Evolutionary conservation across 2,113 vertebrate genomes (phyloP), one percentile per base, ranked within the genome.

Genomic region (Zootoca vivipara): DNA sequence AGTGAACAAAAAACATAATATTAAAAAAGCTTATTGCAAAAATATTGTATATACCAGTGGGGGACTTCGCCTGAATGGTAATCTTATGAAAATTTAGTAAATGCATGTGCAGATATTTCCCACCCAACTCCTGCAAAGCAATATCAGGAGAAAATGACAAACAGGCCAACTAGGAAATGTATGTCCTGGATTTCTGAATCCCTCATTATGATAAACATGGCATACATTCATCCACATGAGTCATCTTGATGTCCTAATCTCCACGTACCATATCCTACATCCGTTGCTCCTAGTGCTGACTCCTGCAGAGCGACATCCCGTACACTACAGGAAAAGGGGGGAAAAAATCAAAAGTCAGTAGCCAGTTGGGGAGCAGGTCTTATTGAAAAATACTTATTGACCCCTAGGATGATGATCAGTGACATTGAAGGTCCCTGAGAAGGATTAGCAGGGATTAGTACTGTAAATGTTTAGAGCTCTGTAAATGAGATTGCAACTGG

Each of bases 391-490:
- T 24, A 33, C 33, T 85, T 75, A 52, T 85, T 85, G 83, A 85
- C 56, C 72, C 78, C 16, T 85, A 35, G 69, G 52, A 62, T 20
- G 72, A 73, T 84, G 46, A 85, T 85, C 52, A 75, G 56, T 85
- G 83, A 46, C 85, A 77, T 38, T 80, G 42, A 70, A 80, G 35
- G 65, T 65, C n/a, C 85, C n/a, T 80, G 22, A 70, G 46, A 87
- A 72, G 77, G 42, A 80, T 80, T 80, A 86, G 38, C 85, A 69
- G 78, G 74, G 85, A 87, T 80, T 87, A 87, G 22, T 72, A 52
- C 78, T 86, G 38, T 7, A 16, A 35, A 56, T 78, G 81, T 83
- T 88, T 83, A 77, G 62, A 88, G 74, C 42, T 83, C 62, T 69
- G 58, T 83, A 67, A 83, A 69, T 78, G 62, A 83, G 72, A 67